Evolutionary conservation across 2,797 vertebrate genomes (phyloP).

Genomic region (Diglossa cyanea): DNA sequence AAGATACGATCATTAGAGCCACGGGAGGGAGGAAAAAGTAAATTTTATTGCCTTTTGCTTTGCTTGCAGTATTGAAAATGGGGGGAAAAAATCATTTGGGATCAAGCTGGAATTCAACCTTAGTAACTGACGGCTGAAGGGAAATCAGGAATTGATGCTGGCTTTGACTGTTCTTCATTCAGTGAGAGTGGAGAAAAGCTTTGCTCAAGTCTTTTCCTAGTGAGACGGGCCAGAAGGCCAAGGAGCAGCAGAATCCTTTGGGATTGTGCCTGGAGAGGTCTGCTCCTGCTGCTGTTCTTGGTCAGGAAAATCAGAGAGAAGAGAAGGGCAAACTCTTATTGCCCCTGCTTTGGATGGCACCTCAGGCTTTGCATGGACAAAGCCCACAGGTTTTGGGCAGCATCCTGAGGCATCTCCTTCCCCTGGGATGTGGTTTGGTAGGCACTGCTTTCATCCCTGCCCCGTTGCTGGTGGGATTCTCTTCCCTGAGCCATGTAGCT

Average conservation of each 20-base stretch:
- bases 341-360: background rate
- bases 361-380: background rate
- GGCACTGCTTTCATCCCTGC: background rate
- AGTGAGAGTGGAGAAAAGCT: background rate
- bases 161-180: background rate
- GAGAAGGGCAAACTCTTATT: background rate
- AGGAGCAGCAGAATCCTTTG: background rate
- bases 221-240: background rate
- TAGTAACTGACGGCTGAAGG: background rate
- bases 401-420: background rate
- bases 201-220: background rate
- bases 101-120: slow-evolving; percentile 21
- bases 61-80: slow-evolving; percentile 23
- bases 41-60: slow-evolving; percentile 34
- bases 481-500: fast-evolving
- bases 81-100: background rate
- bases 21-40: background rate
- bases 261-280: background rate
- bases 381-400: background rate
- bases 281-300: background rate
- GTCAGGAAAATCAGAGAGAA: background rate
- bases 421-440: background rate
- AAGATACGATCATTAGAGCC: slow-evolving; percentile 20
- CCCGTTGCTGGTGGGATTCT: fast-evolving
- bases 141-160: background rate